Conservation (phyloP, 1,140 invertebrate genomes). For the Nebria ingens region DNA sequence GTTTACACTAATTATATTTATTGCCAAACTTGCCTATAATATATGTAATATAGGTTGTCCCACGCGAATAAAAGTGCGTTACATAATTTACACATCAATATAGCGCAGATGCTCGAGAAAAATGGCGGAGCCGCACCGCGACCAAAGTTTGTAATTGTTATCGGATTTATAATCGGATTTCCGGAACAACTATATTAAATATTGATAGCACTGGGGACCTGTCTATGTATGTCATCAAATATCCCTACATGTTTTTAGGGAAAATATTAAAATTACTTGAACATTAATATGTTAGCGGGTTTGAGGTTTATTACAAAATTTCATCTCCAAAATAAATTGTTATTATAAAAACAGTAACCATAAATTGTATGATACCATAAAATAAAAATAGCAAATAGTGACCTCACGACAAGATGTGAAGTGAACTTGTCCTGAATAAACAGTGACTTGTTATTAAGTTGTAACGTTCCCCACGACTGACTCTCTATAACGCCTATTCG, state of each 20-base stretch:
- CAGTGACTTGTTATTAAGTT: not conserved
- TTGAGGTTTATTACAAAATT: too few relatives aligned
- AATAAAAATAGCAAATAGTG: not conserved
- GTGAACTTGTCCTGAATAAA: not conserved
- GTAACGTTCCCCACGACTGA: slow-evolving; percentile 1
- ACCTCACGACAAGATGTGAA: not conserved
- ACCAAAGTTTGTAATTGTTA: slow-evolving; percentile 8
- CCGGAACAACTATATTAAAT: not conserved
- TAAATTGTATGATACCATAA: too few relatives aligned
- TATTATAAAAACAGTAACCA: too few relatives aligned
- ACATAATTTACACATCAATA: slow-evolving; percentile 3
- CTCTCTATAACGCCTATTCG: not conserved
- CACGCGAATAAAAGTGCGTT: not conserved
- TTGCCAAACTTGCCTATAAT: not conserved
- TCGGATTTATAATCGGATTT: slow-evolving; percentile 4
- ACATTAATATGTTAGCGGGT: too few relatives aligned
- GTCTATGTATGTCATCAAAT: not conserved
- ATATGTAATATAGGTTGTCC: not conserved
- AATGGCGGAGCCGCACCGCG: slow-evolving; percentile 1
- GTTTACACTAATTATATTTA: too few relatives aligned
- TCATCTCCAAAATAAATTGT: too few relatives aligned
- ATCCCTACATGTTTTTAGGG: too few relatives aligned
- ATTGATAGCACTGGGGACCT: slow-evolving; percentile 1
- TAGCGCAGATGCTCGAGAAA: not conserved
- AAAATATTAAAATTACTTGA: slow-evolving; percentile 4